phyloP scores from a whole-genome alignment of 1,140 invertebrate genomes.

The Calephelis virginiensis region DNA sequence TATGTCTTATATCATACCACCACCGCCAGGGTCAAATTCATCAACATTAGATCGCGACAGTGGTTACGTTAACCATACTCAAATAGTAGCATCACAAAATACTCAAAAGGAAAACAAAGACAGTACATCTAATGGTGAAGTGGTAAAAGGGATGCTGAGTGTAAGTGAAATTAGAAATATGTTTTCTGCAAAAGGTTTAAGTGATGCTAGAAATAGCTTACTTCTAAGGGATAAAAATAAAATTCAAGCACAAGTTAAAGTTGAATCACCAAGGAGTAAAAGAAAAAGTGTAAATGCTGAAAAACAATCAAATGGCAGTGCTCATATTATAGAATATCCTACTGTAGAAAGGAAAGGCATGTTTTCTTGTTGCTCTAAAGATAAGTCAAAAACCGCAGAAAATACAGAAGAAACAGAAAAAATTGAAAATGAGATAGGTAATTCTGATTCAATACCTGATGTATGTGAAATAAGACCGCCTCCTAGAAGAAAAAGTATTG shows the following conservation, averaged over 20 bases:
- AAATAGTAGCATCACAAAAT: slow-evolving; percentile 25
- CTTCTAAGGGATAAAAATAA: slow-evolving; percentile 73
- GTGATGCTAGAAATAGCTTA: slow-evolving; percentile 75
- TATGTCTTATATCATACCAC: slow-evolving; percentile 89
- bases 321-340: slow-evolving; percentile 82
- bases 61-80: slow-evolving; percentile 63
- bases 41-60: slow-evolving; percentile 66
- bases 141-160: slow-evolving; percentile 71
- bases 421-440: slow-evolving; percentile 51
- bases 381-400: slow-evolving; percentile 74
- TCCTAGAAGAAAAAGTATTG: slow-evolving; percentile 78
- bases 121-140: slow-evolving; percentile 61
- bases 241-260: slow-evolving; percentile 51
- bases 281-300: slow-evolving; percentile 62
- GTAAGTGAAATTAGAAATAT: slow-evolving; percentile 77
- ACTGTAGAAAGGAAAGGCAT: slow-evolving; percentile 83
- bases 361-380: slow-evolving; percentile 83
- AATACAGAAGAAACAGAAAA: slow-evolving; percentile 60
- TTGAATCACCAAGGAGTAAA: slow-evolving; percentile 71
- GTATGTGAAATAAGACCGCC: slow-evolving; percentile 78
- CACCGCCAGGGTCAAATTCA: slow-evolving; percentile 81
- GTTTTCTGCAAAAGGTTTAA: slow-evolving; percentile 73
- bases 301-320: slow-evolving; percentile 63
- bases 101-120: slow-evolving; percentile 7
- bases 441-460: slow-evolving; percentile 65